Evolutionary conservation across 1,140 invertebrate genomes (phyloP).

Genomic region (Ceratina australensis): DNA sequence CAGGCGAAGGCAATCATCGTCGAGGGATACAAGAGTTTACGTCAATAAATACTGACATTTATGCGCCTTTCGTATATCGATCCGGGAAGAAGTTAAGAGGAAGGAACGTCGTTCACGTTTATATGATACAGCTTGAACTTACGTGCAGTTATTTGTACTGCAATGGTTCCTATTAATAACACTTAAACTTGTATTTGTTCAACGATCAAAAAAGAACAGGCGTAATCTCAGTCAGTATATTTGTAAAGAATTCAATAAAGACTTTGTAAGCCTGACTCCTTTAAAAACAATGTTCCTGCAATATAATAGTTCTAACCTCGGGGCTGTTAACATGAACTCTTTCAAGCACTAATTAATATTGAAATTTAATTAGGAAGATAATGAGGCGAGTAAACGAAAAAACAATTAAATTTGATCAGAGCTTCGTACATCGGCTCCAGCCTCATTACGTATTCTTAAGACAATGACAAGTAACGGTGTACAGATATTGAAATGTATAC

Average conservation of each 20-base stretch:
- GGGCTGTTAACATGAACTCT: neutral
- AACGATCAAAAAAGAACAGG: too few relatives aligned
- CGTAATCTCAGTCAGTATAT: too few relatives aligned
- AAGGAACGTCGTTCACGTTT: neutral
- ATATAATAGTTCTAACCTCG: neutral
- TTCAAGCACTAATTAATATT: conserved; percentile 7
- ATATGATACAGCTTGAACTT: conserved; percentile 2
- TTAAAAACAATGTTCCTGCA: neutral
- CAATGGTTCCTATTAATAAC: too few relatives aligned
- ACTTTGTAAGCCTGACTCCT: too few relatives aligned
- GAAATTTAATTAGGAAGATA: conserved; percentile 26
- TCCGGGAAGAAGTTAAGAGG: conserved; percentile 5
- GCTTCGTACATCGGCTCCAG: too few relatives aligned
- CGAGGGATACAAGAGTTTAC: conserved; percentile 27
- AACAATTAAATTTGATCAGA: too few relatives aligned
- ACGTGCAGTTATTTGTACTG: neutral
- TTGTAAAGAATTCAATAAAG: too few relatives aligned
- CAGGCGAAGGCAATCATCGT: conserved; percentile 50
- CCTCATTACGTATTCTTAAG: neutral
- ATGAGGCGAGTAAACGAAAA: conserved; percentile 13
- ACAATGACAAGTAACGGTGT: neutral
- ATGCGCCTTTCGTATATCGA: conserved; percentile 40
- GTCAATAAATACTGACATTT: conserved; percentile 60
- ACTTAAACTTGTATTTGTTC: too few relatives aligned
- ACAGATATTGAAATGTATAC: conserved; percentile 18